Conservation (phyloP, 1,140 invertebrate species). For the Lordiphosa collinella region DNA sequence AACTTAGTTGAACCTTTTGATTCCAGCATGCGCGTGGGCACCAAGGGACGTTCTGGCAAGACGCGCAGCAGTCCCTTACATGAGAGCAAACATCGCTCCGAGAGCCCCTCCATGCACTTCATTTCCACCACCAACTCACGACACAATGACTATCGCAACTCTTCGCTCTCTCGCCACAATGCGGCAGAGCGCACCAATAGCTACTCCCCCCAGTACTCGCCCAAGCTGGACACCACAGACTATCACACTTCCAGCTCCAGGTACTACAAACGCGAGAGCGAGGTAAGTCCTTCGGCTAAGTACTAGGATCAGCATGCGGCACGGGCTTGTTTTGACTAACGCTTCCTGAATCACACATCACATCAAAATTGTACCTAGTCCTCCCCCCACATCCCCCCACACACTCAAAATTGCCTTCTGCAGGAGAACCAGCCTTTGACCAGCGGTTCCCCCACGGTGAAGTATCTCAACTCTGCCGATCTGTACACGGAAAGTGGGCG, state of each 20-base stretch:
- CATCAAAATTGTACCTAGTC: slow-evolving; percentile 55
- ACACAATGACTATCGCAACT: slow-evolving; percentile 73
- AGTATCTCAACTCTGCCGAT: slow-evolving; percentile 68
- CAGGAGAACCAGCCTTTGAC: slow-evolving; percentile 59
- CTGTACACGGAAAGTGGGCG: slow-evolving; percentile 62
- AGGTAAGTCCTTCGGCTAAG: slow-evolving; percentile 47
- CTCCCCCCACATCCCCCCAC: slow-evolving; percentile 33
- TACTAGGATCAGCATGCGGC: slow-evolving; percentile 24
- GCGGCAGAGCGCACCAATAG: slow-evolving; percentile 65
- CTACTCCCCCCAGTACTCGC: slow-evolving; percentile 75
- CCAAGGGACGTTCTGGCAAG: slow-evolving; percentile 82
- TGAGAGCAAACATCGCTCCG: slow-evolving; percentile 74
- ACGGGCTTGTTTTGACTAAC: slow-evolving; percentile 32
- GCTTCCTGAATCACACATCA: slow-evolving; percentile 27
- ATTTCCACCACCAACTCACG: slow-evolving; percentile 65
- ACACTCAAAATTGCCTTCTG: slow-evolving; percentile 63
- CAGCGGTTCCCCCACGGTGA: slow-evolving; percentile 55
- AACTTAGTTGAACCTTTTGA: too few species aligned
- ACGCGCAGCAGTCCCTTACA: slow-evolving; percentile 77
- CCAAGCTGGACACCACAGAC: slow-evolving; percentile 69
- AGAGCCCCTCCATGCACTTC: slow-evolving; percentile 79
- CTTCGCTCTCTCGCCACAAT: slow-evolving; percentile 54
- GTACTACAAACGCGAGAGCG: slow-evolving; percentile 77
- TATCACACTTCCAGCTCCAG: slow-evolving; percentile 71
- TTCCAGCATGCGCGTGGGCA: slow-evolving; percentile 85